Conservation (phyloP, 2,888 invertebrate genomes). For the Drosophila bunnanda region DNA sequence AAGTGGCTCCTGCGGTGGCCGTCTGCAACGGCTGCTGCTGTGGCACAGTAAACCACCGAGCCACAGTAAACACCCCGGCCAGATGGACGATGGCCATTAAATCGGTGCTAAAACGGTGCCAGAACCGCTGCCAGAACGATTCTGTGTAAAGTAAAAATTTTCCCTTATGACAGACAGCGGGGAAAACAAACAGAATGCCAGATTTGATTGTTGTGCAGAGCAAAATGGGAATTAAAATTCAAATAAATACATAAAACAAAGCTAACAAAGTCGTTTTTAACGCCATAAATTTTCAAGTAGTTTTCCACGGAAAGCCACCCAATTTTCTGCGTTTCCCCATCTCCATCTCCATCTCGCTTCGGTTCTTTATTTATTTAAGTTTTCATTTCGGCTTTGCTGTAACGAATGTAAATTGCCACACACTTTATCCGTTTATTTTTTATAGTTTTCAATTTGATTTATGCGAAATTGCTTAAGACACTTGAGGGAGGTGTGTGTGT, state of each 20-base stretch:
- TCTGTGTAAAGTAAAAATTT: conserved; percentile 58
- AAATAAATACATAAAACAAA: conserved; percentile 63
- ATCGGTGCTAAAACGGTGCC: conserved; percentile 42
- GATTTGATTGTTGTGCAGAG: conserved; percentile 39
- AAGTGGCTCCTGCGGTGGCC: conserved; percentile 34
- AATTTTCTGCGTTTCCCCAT: conserved; percentile 1
- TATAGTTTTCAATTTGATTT: conserved; percentile 71
- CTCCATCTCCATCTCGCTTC: background rate
- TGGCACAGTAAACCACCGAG: conserved; percentile 19
- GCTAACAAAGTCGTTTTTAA: conserved; percentile 43
- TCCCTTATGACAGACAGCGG: conserved; percentile 67
- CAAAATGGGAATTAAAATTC: conserved; percentile 54
- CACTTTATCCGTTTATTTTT: conserved; percentile 42
- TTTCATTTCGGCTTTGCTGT: conserved; percentile 31
- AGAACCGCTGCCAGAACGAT: conserved; percentile 24
- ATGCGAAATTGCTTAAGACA: conserved; percentile 63
- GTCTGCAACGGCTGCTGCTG: conserved; percentile 8
- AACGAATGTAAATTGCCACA: conserved; percentile 54
- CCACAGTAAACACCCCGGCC: conserved; percentile 50
- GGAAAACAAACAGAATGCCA: conserved; percentile 52
- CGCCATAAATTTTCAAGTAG: conserved; percentile 66
- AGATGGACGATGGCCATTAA: conserved; percentile 22
- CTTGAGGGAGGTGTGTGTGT: conserved; percentile 27
- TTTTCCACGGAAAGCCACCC: conserved; percentile 57
- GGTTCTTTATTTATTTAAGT: conserved; percentile 34